Evolutionary conservation across 2,797 vertebrate genomes (phyloP).

Genomic region (Urocyon cinereoargenteus): DNA sequence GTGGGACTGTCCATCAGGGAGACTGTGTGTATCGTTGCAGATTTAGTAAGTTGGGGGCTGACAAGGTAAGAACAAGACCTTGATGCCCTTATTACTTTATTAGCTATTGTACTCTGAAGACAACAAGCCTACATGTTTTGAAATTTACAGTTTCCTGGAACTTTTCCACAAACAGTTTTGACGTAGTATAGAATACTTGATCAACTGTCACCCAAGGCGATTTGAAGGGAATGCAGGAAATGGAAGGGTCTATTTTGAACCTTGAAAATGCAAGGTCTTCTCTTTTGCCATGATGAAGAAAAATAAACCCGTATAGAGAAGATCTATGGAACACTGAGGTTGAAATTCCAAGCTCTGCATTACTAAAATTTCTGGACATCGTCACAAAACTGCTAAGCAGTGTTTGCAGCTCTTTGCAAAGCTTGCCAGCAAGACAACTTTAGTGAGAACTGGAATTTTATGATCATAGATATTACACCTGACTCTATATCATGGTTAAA

Average conservation of each 20-base stretch:
- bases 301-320: conserved; percentile 86
- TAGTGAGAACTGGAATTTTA: conserved; percentile 72
- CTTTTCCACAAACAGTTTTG: conserved; percentile 83
- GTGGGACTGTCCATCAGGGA: not conserved
- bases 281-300: conserved; percentile 81
- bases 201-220: conserved; percentile 81
- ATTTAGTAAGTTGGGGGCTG: conserved; percentile 70
- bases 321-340: conserved; percentile 81
- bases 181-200: conserved; percentile 82
- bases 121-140: conserved; percentile 80
- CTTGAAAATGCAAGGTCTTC: conserved; percentile 85
- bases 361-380: conserved; percentile 85
- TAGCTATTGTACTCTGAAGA: conserved; percentile 80
- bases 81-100: conserved; percentile 74
- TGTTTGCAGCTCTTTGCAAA: conserved; percentile 69
- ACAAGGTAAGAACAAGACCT: conserved; percentile 78
- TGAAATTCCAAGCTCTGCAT: conserved; percentile 82
- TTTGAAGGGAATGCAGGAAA: conserved; percentile 84
- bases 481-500: conserved; percentile 60
- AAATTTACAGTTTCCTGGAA: conserved; percentile 85
- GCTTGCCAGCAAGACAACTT: conserved; percentile 66
- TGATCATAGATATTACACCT: conserved; percentile 59
- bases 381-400: conserved; percentile 78
- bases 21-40: not conserved
- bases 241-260: conserved; percentile 83